Evolutionary conservation across 2,113 vertebrate genomes (phyloP).

Genomic region (Stigmatopora nigra): DNA sequence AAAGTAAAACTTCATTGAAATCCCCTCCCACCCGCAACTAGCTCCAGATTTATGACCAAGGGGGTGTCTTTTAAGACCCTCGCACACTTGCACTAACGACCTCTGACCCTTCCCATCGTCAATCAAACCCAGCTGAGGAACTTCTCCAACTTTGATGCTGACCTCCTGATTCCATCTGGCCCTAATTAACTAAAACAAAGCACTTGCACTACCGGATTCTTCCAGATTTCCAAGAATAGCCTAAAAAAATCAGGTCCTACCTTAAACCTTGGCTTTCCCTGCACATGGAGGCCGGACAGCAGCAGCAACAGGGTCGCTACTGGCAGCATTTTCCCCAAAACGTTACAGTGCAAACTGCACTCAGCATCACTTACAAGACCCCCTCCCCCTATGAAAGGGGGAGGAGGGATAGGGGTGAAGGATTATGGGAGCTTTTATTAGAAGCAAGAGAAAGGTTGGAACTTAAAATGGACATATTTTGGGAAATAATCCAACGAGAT

Average conservation of each 20-base stretch:
- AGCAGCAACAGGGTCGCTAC: slow-evolving; percentile 56
- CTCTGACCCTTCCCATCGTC: slow-evolving; percentile 25
- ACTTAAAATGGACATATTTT: not conserved
- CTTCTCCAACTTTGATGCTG: slow-evolving; percentile 15
- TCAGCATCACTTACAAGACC: slow-evolving; percentile 63
- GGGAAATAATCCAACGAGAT: not conserved
- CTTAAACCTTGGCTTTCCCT: slow-evolving; percentile 81
- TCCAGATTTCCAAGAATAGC: not conserved
- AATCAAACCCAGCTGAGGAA: slow-evolving; percentile 42
- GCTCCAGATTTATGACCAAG: not conserved
- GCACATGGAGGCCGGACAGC: slow-evolving; percentile 78
- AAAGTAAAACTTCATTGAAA: not conserved
- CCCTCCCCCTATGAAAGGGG: slow-evolving; percentile 74
- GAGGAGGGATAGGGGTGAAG: slow-evolving; percentile 9
- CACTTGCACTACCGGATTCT: not conserved
- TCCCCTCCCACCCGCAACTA: not conserved
- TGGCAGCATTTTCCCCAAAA: slow-evolving; percentile 61
- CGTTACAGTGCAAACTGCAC: slow-evolving; percentile 42
- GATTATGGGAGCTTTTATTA: not conserved
- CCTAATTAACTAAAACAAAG: slow-evolving; percentile 11
- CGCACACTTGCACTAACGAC: slow-evolving; percentile 21
- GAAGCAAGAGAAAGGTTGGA: not conserved
- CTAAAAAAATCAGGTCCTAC: slow-evolving; percentile 61
- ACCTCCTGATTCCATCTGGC: slow-evolving; percentile 36
- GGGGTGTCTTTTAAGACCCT: not conserved